Evolutionary conservation across 2,888 invertebrate species (phyloP), one percentile per base, ranked within the genome.

Genomic region (Didymodactylos carnosus): DNA sequence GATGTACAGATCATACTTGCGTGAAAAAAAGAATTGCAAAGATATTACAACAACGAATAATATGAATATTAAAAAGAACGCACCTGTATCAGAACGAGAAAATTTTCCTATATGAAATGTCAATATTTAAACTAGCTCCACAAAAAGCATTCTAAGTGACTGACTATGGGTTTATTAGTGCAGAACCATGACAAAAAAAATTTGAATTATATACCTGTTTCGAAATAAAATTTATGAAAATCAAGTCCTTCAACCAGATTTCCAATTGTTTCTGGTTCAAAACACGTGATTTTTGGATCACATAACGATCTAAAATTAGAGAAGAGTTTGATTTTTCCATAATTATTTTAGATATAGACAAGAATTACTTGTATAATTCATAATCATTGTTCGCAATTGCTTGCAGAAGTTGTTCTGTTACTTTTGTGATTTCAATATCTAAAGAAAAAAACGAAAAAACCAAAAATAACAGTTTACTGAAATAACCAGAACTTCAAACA

Each of bases 151-250:
- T n/a, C n/a, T n/a, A n/a, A n/a, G n/a, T n/a, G n/a, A n/a, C n/a
- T n/a, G n/a, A n/a, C n/a, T n/a, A n/a, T n/a, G n/a, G n/a, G n/a
- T n/a, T n/a, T n/a, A n/a, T n/a, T n/a, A n/a, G n/a, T n/a, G n/a
- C n/a, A n/a, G n/a, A n/a, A n/a, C n/a, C n/a, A n/a, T n/a, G n/a
- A 25, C 14, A 27, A 27, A 3, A 25, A 19, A 35, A 19, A 7
- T 62, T 16, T 35, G 0, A 25, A 35, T 4, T 23, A 62, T 35
- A 35, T 86, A 91, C 91, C 92, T 87, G 95, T 94, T 86, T 98
- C 94, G 86, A 98, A 97, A 86, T 97, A 98, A 87, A 98, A 99
- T 87, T 97, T 97, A 86, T 98, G 95, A 86, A 98, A 98, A 86
- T 98, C 97, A 88, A 97, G 91, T 83, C 97, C 98, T 86, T 97